These are phyloP conservation scores for Diarsia rubi DNA, from an alignment of 2,888 invertebrate species.

Conservation along the genomic window DNA sequence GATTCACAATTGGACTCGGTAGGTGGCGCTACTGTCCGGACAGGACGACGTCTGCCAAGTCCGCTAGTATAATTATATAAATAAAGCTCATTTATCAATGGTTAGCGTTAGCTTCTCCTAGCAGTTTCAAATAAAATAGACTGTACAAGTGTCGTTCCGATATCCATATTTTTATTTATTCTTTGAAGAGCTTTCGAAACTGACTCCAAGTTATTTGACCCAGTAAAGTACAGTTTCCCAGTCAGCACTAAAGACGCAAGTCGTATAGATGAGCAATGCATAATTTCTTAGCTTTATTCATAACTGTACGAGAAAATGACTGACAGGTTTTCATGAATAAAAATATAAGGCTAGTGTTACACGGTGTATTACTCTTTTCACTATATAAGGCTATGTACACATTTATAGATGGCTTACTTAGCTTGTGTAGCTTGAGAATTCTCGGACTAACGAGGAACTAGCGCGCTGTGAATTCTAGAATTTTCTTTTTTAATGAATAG, in stretches of 20 bases:
- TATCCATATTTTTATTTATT: no score
- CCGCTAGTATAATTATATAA: no score
- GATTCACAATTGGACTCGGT: no score
- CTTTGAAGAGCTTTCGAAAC: no score
- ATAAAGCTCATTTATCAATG: no score
- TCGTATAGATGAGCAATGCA: conserved; percentile 14
- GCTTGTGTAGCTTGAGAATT: conserved; percentile 6
- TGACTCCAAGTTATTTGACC: neutral
- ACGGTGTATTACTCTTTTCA: conserved; percentile 50
- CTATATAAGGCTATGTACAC: conserved; percentile 45
- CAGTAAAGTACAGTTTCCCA: neutral
- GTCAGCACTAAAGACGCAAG: neutral
- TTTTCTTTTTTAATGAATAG: conserved; percentile 48
- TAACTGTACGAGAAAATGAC: conserved; percentile 52
- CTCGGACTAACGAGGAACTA: conserved; percentile 43
- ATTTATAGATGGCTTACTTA: conserved; percentile 55
- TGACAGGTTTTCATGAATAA: conserved; percentile 59
- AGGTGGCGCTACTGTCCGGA: no score
- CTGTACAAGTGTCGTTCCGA: neutral
- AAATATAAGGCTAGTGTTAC: conserved; percentile 59
- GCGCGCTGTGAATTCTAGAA: conserved; percentile 43
- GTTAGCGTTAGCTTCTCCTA: neutral
- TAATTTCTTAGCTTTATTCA: conserved; percentile 37
- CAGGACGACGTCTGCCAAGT: no score
- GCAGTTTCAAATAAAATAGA: neutral